Conservation (phyloP, 2,797 vertebrate species). For the Brotula barbata region DNA sequence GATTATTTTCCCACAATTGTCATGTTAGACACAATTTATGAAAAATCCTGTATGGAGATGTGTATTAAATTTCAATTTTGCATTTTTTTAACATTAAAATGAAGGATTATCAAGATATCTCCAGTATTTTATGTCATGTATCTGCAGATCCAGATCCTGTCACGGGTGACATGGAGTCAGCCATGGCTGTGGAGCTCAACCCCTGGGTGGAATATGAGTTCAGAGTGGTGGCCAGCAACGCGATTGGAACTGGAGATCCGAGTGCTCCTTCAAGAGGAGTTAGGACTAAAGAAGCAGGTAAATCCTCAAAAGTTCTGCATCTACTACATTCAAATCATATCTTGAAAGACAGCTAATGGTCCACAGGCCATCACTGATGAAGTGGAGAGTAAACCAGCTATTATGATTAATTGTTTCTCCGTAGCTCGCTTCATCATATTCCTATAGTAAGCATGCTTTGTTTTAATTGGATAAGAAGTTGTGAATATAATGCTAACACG, state of each 20-base stretch:
- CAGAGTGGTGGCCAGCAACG: constrained; percentile 93
- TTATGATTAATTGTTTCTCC: constrained; percentile 15
- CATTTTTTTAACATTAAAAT: too few species aligned
- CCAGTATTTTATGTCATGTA: constrained; percentile 5
- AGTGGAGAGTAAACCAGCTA: constrained; percentile 11
- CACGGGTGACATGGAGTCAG: constrained; percentile 94
- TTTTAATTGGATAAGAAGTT: constrained; percentile 74
- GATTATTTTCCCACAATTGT: too few species aligned
- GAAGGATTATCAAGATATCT: too few species aligned
- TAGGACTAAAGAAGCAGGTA: constrained; percentile 96
- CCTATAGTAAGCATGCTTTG: constrained; percentile 58
- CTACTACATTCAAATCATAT: neutral
- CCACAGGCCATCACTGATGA: neutral
- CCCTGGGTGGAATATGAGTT: constrained; percentile 99
- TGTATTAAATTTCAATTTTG: too few species aligned
- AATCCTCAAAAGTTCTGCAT: neutral
- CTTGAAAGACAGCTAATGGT: constrained; percentile 20
- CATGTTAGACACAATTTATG: too few species aligned
- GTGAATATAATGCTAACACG: constrained; percentile 73
- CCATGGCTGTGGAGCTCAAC: constrained; percentile 92
- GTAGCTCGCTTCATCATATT: constrained; percentile 30
- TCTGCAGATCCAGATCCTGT: constrained; percentile 89
- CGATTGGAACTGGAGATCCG: constrained; percentile 94
- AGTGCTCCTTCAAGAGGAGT: constrained; percentile 89
- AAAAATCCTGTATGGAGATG: too few species aligned